Evolutionary conservation across 2,888 invertebrate species (phyloP), one percentile per base, ranked within the genome.

Genomic region (Carcina quercana): DNA sequence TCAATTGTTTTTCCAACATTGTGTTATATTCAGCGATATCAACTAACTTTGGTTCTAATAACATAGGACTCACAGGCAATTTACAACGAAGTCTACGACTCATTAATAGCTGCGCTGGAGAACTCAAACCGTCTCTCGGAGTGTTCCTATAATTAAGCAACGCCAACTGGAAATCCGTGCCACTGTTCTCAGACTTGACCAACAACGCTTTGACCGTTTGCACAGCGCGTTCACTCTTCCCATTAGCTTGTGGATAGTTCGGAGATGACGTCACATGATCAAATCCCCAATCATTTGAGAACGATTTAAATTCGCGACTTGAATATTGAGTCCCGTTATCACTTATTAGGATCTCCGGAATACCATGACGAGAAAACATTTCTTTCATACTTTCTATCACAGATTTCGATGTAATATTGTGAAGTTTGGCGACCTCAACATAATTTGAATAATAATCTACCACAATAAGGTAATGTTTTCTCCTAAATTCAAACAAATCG

Each of bases 61-160:
- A 12, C 5, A 22, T 3, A 1, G 12, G 3, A 20, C n/a, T 3
- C 4, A 37, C 37, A 1, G 38, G 38, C 13, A 37, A 27, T 12
- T 30, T 17, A 30, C 32, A 38, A n/a, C 26, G 17, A n/a, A 44
- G 25, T 8, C 34, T 28, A 10, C 40, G 36, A 14, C 40, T 25
- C 37, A 40, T 40, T n/a, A 45, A n/a, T 2, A 42, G 20, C 15
- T 42, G 38, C 13, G 45, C 37, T 15, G 45, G 40, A 26, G 42
- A 45, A 25, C 35, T 31, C 22, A 42, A 35, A 20, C 37, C 32
- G 5, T 40, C 37, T n/a, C 39, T 22, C 7, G 42, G 39, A 1
- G 42, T 40, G 21, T 37, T 35, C 7, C 44, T 27, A 13, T 15
- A 30, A 15, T 34, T 26, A 11, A 32, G 13, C 15, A 32, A 20